A percentile compares a stretch with the other conserved stretches of the same genome.
Evolutionary conservation across 2,888 invertebrate species (phyloP).

Genomic region (Clistopyga incitator): DNA sequence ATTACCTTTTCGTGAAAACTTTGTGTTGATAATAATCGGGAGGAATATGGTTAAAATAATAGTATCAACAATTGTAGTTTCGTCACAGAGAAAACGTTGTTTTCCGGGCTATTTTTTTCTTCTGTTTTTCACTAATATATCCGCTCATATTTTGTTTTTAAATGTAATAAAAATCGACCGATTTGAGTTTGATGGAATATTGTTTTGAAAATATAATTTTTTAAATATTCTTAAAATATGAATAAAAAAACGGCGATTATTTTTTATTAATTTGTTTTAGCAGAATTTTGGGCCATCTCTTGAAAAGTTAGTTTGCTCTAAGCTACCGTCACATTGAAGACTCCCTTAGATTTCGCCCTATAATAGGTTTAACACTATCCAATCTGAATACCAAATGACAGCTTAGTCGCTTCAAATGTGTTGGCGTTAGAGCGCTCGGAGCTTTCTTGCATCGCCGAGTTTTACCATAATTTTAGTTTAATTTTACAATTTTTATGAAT

Average conservation of each 20-base stretch:
- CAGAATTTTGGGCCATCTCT: not conserved
- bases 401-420: not conserved
- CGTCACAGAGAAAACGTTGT: no score
- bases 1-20: not conserved
- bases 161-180: no score
- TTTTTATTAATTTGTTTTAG: not conserved
- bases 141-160: no score
- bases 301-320: not conserved
- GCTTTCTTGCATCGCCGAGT: not conserved
- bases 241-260: no score
- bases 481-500: slow-evolving; percentile 9
- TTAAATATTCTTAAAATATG: not conserved
- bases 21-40: not conserved
- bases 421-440: not conserved
- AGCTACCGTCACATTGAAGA: not conserved
- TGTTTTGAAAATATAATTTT: not conserved
- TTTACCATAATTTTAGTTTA: not conserved
- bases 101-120: no score
- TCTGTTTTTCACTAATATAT: no score
- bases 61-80: no score
- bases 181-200: no score
- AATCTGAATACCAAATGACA: slow-evolving; percentile 3
- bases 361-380: not conserved
- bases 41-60: not conserved
- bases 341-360: not conserved